Percentiles rank a stretch among this genome's conserved stretches.
Conservation (phyloP, 1,140 invertebrate species). For the Pseudomyrmex flavicornis region DNA sequence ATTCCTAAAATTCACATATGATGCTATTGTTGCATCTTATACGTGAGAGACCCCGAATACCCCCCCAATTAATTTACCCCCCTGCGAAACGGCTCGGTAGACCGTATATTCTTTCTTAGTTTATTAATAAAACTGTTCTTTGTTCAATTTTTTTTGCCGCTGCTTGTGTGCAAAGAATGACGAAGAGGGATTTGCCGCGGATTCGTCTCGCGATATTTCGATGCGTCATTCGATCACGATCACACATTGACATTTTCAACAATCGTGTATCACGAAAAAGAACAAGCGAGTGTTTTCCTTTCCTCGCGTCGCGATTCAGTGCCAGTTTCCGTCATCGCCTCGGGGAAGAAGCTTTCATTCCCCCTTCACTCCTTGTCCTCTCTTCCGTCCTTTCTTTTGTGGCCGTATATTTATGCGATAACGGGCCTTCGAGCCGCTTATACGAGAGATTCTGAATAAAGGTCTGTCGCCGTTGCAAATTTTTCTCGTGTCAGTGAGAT, state of each 20-base stretch:
- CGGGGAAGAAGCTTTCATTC: slow-evolving; percentile 13
- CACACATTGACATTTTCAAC: slow-evolving; percentile 42
- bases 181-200: neutral
- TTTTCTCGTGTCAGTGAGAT: neutral
- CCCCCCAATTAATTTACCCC: too few species aligned
- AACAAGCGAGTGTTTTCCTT: slow-evolving; percentile 18
- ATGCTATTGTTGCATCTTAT: too few species aligned
- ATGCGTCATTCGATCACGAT: slow-evolving; percentile 54
- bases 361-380: slow-evolving; percentile 32
- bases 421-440: slow-evolving; percentile 40
- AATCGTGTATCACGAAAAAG: slow-evolving; percentile 20
- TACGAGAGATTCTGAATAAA: slow-evolving; percentile 24
- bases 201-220: slow-evolving; percentile 40
- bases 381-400: slow-evolving; percentile 29
- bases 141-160: neutral
- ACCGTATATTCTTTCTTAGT: too few species aligned
- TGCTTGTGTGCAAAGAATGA: neutral
- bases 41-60: too few species aligned
- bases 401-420: slow-evolving; percentile 25
- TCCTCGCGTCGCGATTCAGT: slow-evolving; percentile 12
- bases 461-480: slow-evolving; percentile 14
- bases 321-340: slow-evolving; percentile 9
- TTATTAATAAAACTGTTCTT: too few species aligned
- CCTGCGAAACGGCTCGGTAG: too few species aligned
- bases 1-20: too few species aligned